These are phyloP conservation scores for Melanerpes aurifrons DNA, from an alignment of 2,113 vertebrate genomes.

Conservation along the genomic window DNA sequence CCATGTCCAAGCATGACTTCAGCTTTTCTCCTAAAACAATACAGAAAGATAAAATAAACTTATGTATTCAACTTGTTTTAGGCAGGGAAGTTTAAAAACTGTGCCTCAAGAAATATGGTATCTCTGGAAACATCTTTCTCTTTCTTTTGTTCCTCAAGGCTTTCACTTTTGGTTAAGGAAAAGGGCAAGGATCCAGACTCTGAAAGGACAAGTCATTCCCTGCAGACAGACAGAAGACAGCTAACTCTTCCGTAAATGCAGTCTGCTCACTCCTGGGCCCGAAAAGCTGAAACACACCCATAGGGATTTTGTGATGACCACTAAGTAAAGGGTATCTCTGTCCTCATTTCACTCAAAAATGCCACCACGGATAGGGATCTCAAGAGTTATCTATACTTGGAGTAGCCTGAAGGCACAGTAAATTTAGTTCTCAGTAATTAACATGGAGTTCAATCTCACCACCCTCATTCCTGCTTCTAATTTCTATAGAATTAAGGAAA, in stretches of 20 bases:
- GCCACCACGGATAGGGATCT: not conserved
- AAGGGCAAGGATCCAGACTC: not conserved
- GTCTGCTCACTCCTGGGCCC: not conserved
- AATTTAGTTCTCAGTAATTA: not conserved
- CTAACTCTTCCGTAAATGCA: not conserved
- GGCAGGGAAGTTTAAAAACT: not conserved
- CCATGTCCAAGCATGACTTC: conserved; percentile 96
- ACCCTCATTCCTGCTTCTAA: not conserved
- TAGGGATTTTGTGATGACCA: not conserved
- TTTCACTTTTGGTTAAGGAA: not conserved
- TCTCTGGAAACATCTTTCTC: not conserved
- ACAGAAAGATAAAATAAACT: conserved; percentile 39
- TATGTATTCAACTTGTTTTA: not conserved
- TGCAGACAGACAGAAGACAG: not conserved
- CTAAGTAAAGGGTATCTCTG: not conserved
- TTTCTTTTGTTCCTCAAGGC: not conserved
- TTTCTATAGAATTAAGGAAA: not conserved
- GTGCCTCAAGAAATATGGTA: not conserved
- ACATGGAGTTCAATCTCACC: not conserved
- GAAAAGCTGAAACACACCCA: not conserved
- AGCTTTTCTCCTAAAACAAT: conserved; percentile 89
- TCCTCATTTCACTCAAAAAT: not conserved
- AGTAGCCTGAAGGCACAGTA: not conserved
- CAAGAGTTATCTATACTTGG: rapidly evolving
- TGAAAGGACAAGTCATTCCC: not conserved